Evolutionary conservation across 2,888 invertebrate genomes (phyloP), one percentile per base, ranked within the genome.

Genomic region (Ephialtes manifestator): DNA sequence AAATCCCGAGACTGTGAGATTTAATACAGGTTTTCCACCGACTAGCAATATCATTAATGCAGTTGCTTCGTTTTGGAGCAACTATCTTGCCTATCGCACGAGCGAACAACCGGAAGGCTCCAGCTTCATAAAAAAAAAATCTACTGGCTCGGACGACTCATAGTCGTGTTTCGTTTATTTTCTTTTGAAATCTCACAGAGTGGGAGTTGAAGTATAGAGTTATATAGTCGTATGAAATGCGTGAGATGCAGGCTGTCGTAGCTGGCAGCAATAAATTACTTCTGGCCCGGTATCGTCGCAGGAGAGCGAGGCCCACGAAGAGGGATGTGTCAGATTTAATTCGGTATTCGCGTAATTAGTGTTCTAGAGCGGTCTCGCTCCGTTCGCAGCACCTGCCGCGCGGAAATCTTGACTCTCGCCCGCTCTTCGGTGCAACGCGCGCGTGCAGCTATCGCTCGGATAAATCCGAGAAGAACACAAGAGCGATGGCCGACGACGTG

Each of bases 321-420:
- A 81, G 46, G 80, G 90, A 92, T 92, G 89, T 91, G 90, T 92
- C 89, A 88, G 90, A 92, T 93, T 93, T 93, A 93, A 93, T 92
- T 93, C 89, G 90, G 93, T 92, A 90, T 91, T 77, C 87, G 88
- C 88, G 90, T 92, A 93, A 93, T 93, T 93, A 93, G 93, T 89
- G 92, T 82, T 74, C 75, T 81, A 81, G 81, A 84, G 89, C 90
- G 91, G 93, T 93, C 88, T 90, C 93, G 94, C 92, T 94, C 90
- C 79, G 91, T 83, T 93, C 93, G 92, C 92, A 92, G 93, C 94
- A 94, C 94, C 94, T 94, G 94, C 88, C 91, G 79, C 87, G 81
- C 88, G 76, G 80, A 88, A 87, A 86, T 88, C 85, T 85, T 60
- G 11, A 11, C 43, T 5, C 43, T 67, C 81, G 63, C 63, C 48